phyloP scores from a whole-genome alignment of 1,140 invertebrate genomes.

The Vanessa tameamea region DNA sequence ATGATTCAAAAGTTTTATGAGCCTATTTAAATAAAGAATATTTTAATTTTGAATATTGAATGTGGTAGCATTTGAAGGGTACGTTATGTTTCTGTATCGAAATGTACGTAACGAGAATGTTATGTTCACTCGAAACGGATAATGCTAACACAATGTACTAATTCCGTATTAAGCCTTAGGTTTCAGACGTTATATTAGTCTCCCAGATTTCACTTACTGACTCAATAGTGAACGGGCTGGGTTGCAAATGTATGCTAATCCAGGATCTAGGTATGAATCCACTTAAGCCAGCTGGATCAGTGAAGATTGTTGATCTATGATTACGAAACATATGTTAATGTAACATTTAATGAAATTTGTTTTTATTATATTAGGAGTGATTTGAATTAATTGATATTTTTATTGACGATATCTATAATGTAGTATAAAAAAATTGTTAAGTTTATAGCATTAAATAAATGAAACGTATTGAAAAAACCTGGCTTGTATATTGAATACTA shows the following conservation, averaged over 20 bases:
- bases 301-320: constrained; percentile 4
- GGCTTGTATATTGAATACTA: too few species aligned
- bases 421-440: too few species aligned
- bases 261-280: constrained; percentile 9
- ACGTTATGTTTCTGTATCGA: too few species aligned
- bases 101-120: too few species aligned
- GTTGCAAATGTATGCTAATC: constrained; percentile 27
- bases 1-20: too few species aligned
- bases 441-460: too few species aligned
- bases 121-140: background rate
- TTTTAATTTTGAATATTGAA: too few species aligned
- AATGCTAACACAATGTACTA: constrained; percentile 6
- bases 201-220: constrained; percentile 21
- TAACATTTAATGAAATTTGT: background rate
- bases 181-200: constrained; percentile 23
- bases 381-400: too few species aligned
- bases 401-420: too few species aligned
- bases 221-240: background rate
- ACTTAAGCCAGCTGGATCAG: background rate
- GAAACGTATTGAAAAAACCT: too few species aligned
- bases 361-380: background rate
- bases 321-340: background rate
- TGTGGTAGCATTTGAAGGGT: too few species aligned
- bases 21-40: too few species aligned
- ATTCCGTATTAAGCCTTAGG: constrained; percentile 14